Evolutionary conservation across 2,797 vertebrate genomes (phyloP).

Genomic region (Centroberyx gerrardi): DNA sequence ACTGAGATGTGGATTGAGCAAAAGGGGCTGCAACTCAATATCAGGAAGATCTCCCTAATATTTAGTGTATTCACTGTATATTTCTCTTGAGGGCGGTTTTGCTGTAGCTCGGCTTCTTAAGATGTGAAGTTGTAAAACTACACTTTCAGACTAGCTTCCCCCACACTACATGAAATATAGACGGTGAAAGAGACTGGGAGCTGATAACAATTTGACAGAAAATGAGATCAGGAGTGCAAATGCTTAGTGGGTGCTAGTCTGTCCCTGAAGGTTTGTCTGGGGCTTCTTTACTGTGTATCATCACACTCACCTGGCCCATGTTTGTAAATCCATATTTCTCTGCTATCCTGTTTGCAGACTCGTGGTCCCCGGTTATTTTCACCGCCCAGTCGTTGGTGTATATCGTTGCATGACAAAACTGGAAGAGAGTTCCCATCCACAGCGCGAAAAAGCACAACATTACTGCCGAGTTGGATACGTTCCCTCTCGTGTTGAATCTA

Average conservation of each 20-base stretch:
- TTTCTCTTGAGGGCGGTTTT: no score
- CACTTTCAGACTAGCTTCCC: no score
- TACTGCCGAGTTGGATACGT: slow-evolving; percentile 10
- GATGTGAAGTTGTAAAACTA: no score
- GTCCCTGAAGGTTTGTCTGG: neutral
- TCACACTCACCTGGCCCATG: slow-evolving; percentile 92
- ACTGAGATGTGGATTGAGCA: no score
- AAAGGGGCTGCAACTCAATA: no score
- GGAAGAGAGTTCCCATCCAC: slow-evolving; percentile 86
- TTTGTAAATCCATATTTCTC: slow-evolving; percentile 94
- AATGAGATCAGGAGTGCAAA: neutral
- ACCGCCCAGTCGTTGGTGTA: slow-evolving; percentile 97
- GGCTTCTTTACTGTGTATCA: neutral
- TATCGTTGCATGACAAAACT: slow-evolving; percentile 84
- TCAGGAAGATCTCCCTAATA: no score
- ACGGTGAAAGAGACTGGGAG: no score
- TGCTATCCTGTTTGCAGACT: slow-evolving; percentile 89
- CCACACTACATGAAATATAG: no score
- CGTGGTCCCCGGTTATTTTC: slow-evolving; percentile 86
- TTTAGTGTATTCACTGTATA: no score
- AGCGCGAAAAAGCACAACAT: slow-evolving; percentile 80
- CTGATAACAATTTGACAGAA: no score
- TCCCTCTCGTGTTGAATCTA: slow-evolving; percentile 22
- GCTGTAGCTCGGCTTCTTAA: no score
- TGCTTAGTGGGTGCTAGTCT: no score